Percentiles rank a stretch among this genome's conserved stretches.
Evolutionary conservation across 2,797 vertebrate genomes (phyloP).

Genomic region (Enteromius argenteus): DNA sequence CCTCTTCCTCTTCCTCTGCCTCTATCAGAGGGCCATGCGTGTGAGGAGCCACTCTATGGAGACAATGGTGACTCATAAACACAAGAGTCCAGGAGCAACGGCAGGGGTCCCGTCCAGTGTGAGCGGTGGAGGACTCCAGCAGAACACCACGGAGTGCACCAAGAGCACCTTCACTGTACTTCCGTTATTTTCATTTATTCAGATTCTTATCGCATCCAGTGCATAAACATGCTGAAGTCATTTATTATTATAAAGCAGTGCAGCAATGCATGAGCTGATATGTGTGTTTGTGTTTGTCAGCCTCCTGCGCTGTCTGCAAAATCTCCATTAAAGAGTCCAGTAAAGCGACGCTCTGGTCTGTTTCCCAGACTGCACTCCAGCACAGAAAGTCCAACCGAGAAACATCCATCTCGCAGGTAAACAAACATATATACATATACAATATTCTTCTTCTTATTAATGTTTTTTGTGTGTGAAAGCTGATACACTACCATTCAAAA

Average conservation of each 20-base stretch:
- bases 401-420: conserved; percentile 82
- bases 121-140: conserved; percentile 90
- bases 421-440: background rate
- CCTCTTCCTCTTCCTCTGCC: background rate
- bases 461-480: background rate
- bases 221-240: background rate
- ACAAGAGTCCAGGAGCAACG: conserved; percentile 79
- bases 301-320: conserved; percentile 85
- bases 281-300: conserved; percentile 71
- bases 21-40: conserved; percentile 89
- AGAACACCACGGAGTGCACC: conserved; percentile 89
- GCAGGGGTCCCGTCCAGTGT: conserved; percentile 89
- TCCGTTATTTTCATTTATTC: background rate
- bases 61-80: conserved; percentile 94
- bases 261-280: background rate
- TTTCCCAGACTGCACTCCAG: conserved; percentile 93
- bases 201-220: background rate
- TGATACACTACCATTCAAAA: background rate
- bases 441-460: background rate
- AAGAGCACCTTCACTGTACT: conserved; percentile 89
- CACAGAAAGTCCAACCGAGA: conserved; percentile 85
- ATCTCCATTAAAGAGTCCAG: conserved; percentile 93
- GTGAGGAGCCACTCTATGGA: conserved; percentile 98
- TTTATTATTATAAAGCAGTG: background rate
- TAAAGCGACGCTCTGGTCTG: conserved; percentile 93